phyloP scores from a whole-genome alignment of 1,140 invertebrate genomes.

The Nebria ingens region DNA sequence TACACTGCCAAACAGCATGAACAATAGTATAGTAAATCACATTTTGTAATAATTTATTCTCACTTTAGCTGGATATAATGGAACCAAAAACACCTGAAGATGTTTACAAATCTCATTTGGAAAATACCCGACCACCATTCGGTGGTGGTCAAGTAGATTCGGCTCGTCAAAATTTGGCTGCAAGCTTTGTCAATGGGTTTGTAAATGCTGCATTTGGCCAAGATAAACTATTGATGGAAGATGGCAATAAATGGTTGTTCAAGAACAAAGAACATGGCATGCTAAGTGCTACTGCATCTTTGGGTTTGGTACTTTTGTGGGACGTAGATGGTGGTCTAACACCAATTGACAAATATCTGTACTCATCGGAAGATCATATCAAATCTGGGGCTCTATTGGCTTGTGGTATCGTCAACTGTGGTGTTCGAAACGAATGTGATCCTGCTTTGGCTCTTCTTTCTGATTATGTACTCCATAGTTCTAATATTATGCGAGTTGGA shows the following conservation, averaged over 20 bases:
- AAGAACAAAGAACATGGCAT: constrained; percentile 99
- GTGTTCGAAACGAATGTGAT: constrained; percentile 97
- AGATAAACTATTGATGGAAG: constrained; percentile 93
- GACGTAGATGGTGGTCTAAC: constrained; percentile 97
- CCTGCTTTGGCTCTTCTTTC: constrained; percentile 92
- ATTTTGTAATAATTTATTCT: too few species aligned
- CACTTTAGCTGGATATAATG: constrained; percentile 88
- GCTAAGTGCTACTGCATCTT: constrained; percentile 93
- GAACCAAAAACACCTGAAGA: constrained; percentile 99
- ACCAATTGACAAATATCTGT: constrained; percentile 97
- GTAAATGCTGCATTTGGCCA: constrained; percentile 97
- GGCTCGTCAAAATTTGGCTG: constrained; percentile 91
- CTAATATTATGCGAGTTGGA: constrained; percentile 84
- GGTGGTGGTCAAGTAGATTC: constrained; percentile 84
- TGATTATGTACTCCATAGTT: constrained; percentile 89
- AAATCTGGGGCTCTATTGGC: constrained; percentile 96
- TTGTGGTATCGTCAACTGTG: constrained; percentile 97
- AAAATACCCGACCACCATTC: constrained; percentile 78
- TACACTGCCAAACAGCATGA: neutral
- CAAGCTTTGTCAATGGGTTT: constrained; percentile 98
- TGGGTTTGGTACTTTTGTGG: constrained; percentile 92
- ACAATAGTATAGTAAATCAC: neutral
- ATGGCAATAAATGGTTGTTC: constrained; percentile 97
- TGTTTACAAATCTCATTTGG: constrained; percentile 97
- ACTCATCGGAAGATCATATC: constrained; percentile 89